Conservation (phyloP, 2,113 vertebrate genomes). For the Megaceryle torquata region DNA sequence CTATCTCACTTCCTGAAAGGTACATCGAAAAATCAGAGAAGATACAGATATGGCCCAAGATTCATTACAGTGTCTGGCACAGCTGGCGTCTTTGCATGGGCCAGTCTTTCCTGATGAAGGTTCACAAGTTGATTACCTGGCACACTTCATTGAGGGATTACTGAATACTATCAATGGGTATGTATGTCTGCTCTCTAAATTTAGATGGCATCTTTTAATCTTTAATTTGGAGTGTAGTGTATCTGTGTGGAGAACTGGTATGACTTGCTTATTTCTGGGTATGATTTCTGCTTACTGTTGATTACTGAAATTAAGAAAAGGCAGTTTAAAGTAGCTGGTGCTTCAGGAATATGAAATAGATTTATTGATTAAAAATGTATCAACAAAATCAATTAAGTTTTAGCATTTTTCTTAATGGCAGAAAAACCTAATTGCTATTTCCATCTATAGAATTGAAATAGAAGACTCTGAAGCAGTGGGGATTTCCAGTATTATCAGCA, state of each 20-base stretch:
- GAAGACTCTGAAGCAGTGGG: conserved; percentile 98
- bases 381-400: neutral
- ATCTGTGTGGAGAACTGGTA: neutral
- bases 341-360: neutral
- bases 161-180: conserved; percentile 98
- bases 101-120: conserved; percentile 95
- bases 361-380: neutral
- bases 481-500: conserved; percentile 96
- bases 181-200: conserved; percentile 73
- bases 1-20: conserved; percentile 78
- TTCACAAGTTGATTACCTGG: conserved; percentile 95
- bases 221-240: neutral
- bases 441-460: conserved; percentile 90
- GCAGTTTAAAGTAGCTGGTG: neutral
- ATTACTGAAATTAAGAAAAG: neutral
- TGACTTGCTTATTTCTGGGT: neutral
- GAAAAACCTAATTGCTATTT: conserved; percentile 1
- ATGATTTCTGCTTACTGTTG: neutral
- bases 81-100: conserved; percentile 95
- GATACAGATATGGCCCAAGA: conserved; percentile 99
- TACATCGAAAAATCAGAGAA: conserved; percentile 97
- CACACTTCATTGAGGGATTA: conserved; percentile 96
- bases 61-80: conserved; percentile 96
- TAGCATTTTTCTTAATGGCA: neutral
- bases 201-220: conserved; percentile 20